These are phyloP conservation scores for Drosophila trichaetosa DNA, from an alignment of 2,888 invertebrate genomes.

Conservation along the genomic window DNA sequence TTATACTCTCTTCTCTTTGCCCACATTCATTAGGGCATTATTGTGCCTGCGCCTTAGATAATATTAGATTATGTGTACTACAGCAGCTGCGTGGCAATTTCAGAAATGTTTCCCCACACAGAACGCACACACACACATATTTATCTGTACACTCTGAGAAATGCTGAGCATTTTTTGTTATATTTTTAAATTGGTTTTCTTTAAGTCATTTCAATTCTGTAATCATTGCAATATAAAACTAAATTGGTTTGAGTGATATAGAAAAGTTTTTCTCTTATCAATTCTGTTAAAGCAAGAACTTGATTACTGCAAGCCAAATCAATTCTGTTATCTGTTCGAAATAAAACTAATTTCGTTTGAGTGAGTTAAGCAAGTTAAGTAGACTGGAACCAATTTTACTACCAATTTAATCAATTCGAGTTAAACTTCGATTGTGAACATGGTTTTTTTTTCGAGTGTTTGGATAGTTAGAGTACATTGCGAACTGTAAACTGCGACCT, in stretches of 20 bases:
- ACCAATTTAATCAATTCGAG: not conserved
- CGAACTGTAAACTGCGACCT: constrained; percentile 30
- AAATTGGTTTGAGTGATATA: not conserved
- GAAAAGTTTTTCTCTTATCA: not conserved
- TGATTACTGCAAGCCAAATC: not conserved
- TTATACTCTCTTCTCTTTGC: constrained; percentile 23
- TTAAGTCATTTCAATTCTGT: not conserved
- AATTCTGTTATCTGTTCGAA: not conserved
- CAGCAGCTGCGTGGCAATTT: constrained; percentile 26
- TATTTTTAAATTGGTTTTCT: not conserved
- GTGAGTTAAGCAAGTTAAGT: not conserved
- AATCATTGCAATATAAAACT: not conserved
- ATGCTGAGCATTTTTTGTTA: not conserved
- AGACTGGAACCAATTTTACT: not conserved
- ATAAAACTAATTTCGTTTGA: not conserved
- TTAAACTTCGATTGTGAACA: not conserved
- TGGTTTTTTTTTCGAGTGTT: not conserved
- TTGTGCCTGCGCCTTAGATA: constrained; percentile 67
- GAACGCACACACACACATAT: not conserved
- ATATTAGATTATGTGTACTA: constrained; percentile 73
- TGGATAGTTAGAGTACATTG: not conserved
- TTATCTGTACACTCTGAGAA: not conserved
- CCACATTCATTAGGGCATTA: constrained; percentile 75
- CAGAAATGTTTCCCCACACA: constrained; percentile 19
- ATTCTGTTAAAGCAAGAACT: not conserved